A percentile compares a stretch with the other conserved stretches of the same genome.
Evolutionary conservation across 2,113 vertebrate genomes (phyloP).

Genomic region (Bubo bubo): DNA sequence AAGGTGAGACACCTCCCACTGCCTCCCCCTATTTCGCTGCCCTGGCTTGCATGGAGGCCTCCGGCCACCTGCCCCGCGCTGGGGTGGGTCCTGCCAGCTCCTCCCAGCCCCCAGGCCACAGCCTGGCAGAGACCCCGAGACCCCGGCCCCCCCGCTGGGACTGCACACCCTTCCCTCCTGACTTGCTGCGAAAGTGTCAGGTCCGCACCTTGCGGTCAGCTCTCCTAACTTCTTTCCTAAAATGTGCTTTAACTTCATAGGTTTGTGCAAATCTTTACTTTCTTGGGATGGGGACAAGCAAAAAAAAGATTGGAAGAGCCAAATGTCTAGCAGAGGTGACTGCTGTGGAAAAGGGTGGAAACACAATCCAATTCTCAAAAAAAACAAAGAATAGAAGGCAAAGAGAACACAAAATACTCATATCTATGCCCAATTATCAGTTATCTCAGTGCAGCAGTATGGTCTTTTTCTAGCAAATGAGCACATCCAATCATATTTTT

Average conservation of each 20-base stretch:
- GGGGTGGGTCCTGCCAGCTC: rapidly evolving
- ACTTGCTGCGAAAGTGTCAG: not conserved
- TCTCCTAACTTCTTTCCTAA: not conserved
- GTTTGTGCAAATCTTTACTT: not conserved
- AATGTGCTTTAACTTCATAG: not conserved
- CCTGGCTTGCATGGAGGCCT: rapidly evolving
- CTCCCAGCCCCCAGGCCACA: not conserved
- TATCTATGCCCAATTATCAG: not conserved
- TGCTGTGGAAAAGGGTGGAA: not conserved
- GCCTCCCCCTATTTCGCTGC: rapidly evolving
- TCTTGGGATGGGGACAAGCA: not conserved
- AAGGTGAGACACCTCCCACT: not conserved
- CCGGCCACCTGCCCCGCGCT: rapidly evolving
- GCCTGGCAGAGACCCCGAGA: not conserved
- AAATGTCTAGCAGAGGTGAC: not conserved
- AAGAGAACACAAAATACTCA: not conserved
- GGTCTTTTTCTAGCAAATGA: not conserved
- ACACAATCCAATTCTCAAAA: not conserved
- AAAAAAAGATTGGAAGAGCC: not conserved
- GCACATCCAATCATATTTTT: not conserved
- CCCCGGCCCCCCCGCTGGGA: not conserved
- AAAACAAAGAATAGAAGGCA: not conserved
- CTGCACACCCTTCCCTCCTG: not conserved
- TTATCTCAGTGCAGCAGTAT: not conserved
- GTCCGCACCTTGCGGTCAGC: not conserved